Conservation (phyloP, 2,888 invertebrate species). For the Boloria euphrosyne region DNA sequence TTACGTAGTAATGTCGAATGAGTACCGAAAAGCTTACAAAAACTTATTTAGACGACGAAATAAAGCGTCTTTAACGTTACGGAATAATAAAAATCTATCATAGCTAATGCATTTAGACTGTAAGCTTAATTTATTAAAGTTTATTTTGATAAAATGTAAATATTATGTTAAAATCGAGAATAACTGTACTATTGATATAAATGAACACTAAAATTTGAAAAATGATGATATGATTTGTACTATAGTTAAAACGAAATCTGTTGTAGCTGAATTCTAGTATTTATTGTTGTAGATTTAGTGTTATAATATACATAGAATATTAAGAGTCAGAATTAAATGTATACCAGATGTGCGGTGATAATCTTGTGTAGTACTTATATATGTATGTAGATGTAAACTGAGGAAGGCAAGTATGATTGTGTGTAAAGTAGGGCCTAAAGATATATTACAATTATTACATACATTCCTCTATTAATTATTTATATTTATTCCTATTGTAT, state of each 20-base stretch:
- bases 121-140: constrained; percentile 1
- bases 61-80: constrained; percentile 46
- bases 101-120: constrained; percentile 17
- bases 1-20: constrained; percentile 96
- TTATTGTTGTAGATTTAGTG: constrained; percentile 20
- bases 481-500: constrained; percentile 7
- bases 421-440: constrained; percentile 22
- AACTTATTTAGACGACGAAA: constrained; percentile 85
- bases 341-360: constrained; percentile 1
- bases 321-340: background rate
- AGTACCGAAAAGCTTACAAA: constrained; percentile 93
- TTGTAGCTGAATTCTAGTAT: constrained; percentile 20
- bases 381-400: constrained; percentile 6
- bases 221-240: background rate
- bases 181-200: background rate
- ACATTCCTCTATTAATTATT: constrained; percentile 26
- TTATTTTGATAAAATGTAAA: constrained; percentile 11
- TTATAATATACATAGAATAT: background rate
- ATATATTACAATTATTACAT: constrained; percentile 10
- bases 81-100: constrained; percentile 26
- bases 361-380: background rate
- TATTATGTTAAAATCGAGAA: constrained; percentile 7
- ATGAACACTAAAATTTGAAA: background rate
- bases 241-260: constrained; percentile 3
- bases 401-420: constrained; percentile 9